phyloP scores from a whole-genome alignment of 2,797 vertebrate species.

The Xenentodon cancila region DNA sequence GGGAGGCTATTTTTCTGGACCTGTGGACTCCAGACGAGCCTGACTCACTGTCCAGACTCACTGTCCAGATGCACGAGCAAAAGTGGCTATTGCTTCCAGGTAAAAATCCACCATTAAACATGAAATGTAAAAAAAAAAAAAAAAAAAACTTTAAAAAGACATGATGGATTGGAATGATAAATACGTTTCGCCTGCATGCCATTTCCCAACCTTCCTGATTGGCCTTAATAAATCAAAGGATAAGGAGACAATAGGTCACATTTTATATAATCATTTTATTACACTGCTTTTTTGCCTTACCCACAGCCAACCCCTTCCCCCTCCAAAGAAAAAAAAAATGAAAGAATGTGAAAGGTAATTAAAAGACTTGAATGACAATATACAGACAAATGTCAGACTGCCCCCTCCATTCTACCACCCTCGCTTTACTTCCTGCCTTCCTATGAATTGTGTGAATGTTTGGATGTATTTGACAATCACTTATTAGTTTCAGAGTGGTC shows the following conservation, averaged over 20 bases:
- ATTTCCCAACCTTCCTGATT: too few relatives aligned
- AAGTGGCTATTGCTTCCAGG: slow-evolving; percentile 22
- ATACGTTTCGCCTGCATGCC: background rate
- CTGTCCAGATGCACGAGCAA: slow-evolving; percentile 41
- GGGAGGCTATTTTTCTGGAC: slow-evolving; percentile 50
- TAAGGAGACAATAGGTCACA: too few relatives aligned
- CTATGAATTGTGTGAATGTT: slow-evolving; percentile 82
- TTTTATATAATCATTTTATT: too few relatives aligned
- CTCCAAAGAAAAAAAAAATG: background rate
- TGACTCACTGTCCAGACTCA: slow-evolving; percentile 48
- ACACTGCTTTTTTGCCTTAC: background rate
- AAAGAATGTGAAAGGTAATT: background rate
- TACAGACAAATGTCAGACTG: slow-evolving; percentile 46
- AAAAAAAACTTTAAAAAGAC: background rate
- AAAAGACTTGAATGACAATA: slow-evolving; percentile 11
- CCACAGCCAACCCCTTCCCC: too few relatives aligned
- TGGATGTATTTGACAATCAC: slow-evolving; percentile 89
- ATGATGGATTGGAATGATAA: too few relatives aligned
- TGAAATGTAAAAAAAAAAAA: slow-evolving; percentile 27
- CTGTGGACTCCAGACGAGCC: slow-evolving; percentile 37
- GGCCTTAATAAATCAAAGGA: background rate
- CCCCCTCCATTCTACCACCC: slow-evolving; percentile 27
- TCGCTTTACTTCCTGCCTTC: slow-evolving; percentile 64
- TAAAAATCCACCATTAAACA: slow-evolving; percentile 10
- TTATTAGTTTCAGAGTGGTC: slow-evolving; percentile 90